Percentiles rank a stretch among this genome's conserved stretches.
phyloP scores from a whole-genome alignment of 2,113 vertebrate species.

The Rhegmatorhina hoffmannsi region DNA sequence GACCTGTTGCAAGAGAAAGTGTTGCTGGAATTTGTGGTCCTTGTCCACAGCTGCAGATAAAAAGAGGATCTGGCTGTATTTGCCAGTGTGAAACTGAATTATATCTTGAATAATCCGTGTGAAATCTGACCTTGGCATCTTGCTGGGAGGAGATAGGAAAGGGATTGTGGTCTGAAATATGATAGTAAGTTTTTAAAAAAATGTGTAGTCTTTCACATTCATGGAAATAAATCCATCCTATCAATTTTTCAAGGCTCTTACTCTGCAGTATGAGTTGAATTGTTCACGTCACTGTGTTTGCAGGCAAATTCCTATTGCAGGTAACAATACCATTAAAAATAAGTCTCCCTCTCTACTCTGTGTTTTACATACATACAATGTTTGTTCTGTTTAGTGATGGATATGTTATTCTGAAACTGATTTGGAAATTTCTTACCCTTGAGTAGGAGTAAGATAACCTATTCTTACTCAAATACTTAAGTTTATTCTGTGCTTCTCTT shows the following conservation, averaged over 20 bases:
- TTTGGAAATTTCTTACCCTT: background rate
- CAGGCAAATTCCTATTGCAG: background rate
- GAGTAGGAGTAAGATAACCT: background rate
- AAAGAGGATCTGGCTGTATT: background rate
- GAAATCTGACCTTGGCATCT: conserved; percentile 18
- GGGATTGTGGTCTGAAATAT: conserved; percentile 21
- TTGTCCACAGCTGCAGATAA: background rate
- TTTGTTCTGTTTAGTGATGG: background rate
- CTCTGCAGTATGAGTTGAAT: background rate
- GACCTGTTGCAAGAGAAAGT: background rate
- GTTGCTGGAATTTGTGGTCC: background rate
- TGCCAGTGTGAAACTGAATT: conserved; percentile 23
- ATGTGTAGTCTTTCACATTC: background rate
- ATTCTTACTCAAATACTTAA: background rate
- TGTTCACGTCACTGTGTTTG: background rate
- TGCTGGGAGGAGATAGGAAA: background rate
- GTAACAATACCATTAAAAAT: background rate
- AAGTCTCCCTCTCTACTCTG: background rate
- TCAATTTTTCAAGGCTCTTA: background rate
- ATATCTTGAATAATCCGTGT: conserved; percentile 26
- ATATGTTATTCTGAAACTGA: background rate
- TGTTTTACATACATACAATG: background rate
- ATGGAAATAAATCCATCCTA: background rate
- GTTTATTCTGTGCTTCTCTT: conserved; percentile 44
- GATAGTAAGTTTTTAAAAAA: background rate